Conservation (phyloP, 2,888 invertebrate genomes). For the Mechanitis messenoides region DNA sequence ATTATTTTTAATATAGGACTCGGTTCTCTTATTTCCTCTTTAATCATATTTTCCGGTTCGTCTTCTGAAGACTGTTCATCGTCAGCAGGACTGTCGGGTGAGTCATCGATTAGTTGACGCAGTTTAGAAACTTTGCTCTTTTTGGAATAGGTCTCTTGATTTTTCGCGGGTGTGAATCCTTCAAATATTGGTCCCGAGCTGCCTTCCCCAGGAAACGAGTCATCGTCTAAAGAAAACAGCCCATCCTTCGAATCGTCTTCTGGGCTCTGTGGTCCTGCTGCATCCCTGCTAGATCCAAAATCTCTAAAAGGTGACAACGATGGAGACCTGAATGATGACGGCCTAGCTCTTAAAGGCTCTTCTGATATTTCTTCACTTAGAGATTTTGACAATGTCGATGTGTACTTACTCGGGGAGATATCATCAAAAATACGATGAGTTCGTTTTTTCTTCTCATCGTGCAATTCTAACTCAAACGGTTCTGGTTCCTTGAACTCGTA, state of each 20-base stretch:
- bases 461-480: constrained; percentile 88
- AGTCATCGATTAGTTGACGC: constrained; percentile 67
- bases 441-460: constrained; percentile 74
- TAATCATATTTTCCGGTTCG: constrained; percentile 52
- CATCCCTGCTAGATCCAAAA: constrained; percentile 68
- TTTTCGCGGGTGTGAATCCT: constrained; percentile 76
- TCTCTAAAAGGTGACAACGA: constrained; percentile 69
- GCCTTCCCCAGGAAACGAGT: constrained; percentile 76
- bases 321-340: constrained; percentile 56
- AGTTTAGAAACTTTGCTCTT: constrained; percentile 69
- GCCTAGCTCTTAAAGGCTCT: constrained; percentile 52
- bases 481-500: constrained; percentile 94
- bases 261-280: constrained; percentile 78
- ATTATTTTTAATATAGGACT: constrained; percentile 41
- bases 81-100: constrained; percentile 69
- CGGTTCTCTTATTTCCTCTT: constrained; percentile 43
- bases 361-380: constrained; percentile 77
- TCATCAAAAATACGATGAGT: constrained; percentile 72
- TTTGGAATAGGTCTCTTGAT: constrained; percentile 74
- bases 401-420: constrained; percentile 69
- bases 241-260: constrained; percentile 79
- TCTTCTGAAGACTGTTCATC: constrained; percentile 75
- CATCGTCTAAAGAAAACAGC: constrained; percentile 77
- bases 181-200: constrained; percentile 72
- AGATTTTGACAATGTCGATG: constrained; percentile 63